Percentiles rank a stretch among this genome's conserved stretches.
phyloP scores from a whole-genome alignment of 2,113 vertebrate genomes.

The Lichenostomus cassidix region DNA sequence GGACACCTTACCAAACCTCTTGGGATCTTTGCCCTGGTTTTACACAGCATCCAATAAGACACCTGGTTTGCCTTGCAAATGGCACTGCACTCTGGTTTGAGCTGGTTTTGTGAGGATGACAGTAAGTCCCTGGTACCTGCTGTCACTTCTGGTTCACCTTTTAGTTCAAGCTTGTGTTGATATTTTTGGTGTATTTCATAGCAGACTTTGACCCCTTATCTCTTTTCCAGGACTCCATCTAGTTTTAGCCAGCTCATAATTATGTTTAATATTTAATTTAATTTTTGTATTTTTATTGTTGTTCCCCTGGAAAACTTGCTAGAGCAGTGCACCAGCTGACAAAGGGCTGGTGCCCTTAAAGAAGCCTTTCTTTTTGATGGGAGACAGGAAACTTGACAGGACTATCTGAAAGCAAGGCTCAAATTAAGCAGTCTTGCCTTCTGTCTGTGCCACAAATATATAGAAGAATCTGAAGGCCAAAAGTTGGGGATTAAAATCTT shows the following conservation, averaged over 20 bases:
- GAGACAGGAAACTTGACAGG: background rate
- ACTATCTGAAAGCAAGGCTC: background rate
- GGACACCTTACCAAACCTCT: background rate
- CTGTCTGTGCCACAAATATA: background rate
- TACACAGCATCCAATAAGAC: fast-evolving
- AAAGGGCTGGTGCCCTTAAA: background rate
- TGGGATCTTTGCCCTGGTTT: background rate
- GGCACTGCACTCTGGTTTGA: background rate
- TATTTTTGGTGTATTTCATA: background rate
- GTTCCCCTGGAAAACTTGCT: background rate
- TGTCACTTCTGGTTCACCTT: background rate
- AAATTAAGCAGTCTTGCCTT: background rate
- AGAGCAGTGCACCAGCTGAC: background rate
- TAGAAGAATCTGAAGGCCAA: background rate
- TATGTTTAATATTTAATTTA: background rate
- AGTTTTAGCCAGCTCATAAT: background rate
- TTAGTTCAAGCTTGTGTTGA: background rate
- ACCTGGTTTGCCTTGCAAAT: background rate
- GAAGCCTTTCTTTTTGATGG: background rate
- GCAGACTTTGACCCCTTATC: background rate
- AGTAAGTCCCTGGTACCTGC: background rate
- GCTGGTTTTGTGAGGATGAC: background rate
- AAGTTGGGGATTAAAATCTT: slow-evolving; percentile 3
- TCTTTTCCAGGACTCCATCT: background rate
- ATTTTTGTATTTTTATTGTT: background rate